Evolutionary conservation across 2,113 vertebrate species (phyloP), one percentile per base, ranked within the genome.

Genomic region (Crotophaga sulcirostris): DNA sequence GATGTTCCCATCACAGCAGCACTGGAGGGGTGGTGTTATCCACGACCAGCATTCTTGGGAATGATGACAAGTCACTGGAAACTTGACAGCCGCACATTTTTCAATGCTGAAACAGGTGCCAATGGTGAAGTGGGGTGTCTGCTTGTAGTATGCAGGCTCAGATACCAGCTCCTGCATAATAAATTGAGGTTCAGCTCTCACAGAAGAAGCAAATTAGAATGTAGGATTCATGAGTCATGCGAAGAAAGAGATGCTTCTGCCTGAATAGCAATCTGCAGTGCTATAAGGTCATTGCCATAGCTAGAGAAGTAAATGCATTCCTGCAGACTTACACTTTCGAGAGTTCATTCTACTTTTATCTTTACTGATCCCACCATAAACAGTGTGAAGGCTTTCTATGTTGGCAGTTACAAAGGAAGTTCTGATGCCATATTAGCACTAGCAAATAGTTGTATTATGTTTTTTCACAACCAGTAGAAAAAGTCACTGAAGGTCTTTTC

Each of bases 401-500:
- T 36, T 34, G 38, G 25, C 33, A 44, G 11, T 16, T 91, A 47
- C 45, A 70, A 84, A 93, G 58, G 25, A 66, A 68, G 17, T 7
- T 62, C 36, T 64, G n/a, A 40, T 76, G 26, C 12, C 6, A 1
- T 31, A 16, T 62, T 54, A 77, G n/a, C 55, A 74, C 0, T 0
- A 54, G 45, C 31, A 51, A 54, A 54, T 28, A 51, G 51, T 29
- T 74, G 68, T 56, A 62, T 45, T 91, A 73, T 96, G 56, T 16
- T 64, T 69, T 91, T 86, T 69, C 51, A 45, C 45, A 58, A 10
- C 8, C 19, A 31, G 21, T 7, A 70, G 58, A 7, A 90, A 75
- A 88, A 73, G n/a, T 38, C 54, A 33, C 31, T 5, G 25, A 44
- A 73, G 18, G 25, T 62, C 11, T 81, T 87, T 74, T 42, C 10